Percentiles rank a stretch among this genome's conserved stretches.
phyloP scores from a whole-genome alignment of 2,113 vertebrate species.

The Sorex araneus region DNA sequence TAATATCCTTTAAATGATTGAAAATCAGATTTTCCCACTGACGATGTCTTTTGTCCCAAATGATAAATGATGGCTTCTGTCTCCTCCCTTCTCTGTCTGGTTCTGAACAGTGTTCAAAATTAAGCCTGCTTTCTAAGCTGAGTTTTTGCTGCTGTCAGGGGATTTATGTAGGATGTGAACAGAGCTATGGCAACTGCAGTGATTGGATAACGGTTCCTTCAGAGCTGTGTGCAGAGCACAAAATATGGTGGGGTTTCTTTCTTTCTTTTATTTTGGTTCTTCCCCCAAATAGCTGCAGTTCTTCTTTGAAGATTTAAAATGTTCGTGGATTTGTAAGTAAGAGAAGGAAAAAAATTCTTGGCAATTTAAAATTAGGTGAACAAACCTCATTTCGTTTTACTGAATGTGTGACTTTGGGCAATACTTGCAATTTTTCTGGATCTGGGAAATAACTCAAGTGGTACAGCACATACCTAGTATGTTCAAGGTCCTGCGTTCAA shows the following conservation, averaged over 20 bases:
- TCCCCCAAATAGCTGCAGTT: conserved; percentile 71
- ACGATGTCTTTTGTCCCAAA: conserved; percentile 73
- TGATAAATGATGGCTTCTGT: conserved; percentile 72
- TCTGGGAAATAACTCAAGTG: too few species aligned
- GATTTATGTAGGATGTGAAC: conserved; percentile 78
- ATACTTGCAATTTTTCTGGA: not conserved
- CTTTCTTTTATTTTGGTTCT: not conserved
- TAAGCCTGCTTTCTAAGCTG: conserved; percentile 66
- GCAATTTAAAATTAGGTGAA: conserved; percentile 68
- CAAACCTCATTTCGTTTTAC: conserved; percentile 56
- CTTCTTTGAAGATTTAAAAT: conserved; percentile 79
- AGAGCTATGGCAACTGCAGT: conserved; percentile 71
- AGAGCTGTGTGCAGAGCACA: conserved; percentile 60
- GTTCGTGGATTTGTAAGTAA: conserved; percentile 63
- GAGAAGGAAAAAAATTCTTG: conserved; percentile 57
- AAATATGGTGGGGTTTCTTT: conserved; percentile 61
- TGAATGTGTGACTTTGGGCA: conserved; percentile 60
- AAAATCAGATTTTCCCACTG: conserved; percentile 79
- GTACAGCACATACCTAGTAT: too few species aligned
- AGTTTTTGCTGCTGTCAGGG: conserved; percentile 77
- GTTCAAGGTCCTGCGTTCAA: too few species aligned
- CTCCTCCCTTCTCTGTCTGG: conserved; percentile 72
- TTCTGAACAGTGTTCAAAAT: conserved; percentile 71
- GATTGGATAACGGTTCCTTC: conserved; percentile 67
- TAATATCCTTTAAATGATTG: conserved; percentile 77